Evolutionary conservation across 2,113 vertebrate species (phyloP), one percentile per base, ranked within the genome.

Genomic region (Paralichthys olivaceus): DNA sequence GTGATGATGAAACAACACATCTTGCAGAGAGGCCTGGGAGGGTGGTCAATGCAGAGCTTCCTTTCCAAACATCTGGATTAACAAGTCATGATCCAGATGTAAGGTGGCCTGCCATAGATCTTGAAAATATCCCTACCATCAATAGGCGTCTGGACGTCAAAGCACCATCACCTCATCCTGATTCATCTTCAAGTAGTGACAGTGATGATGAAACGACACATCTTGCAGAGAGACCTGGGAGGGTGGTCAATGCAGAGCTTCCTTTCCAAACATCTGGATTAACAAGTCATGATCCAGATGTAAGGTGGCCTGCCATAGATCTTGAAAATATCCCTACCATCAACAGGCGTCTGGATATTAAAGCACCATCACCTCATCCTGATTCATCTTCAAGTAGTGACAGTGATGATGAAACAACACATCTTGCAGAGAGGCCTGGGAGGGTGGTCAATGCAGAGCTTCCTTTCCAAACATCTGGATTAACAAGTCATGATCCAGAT

Each of bases 331-430:
- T 45, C 13, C 25, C 29, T n/a, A 20, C 9, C 17, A 11, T 75
- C 8, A 81, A 75, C 51, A 81, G 66, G 17, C 61, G 57, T 47
- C 26, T 85, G 1, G 75, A 75, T 26, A 43, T 79, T 19, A 85
- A 63, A 73, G 58, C 47, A 28, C n/a, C 54, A 69, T 57, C 63
- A 51, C 40, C 20, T 0, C 0, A 7, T 17, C 3, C 26, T 12
- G 67, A 62, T 76, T 65, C 49, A 32, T 75, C 73, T 55, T 58
- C 56, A 32, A 61, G 55, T 34, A 81, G 75, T 65, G 79, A 60
- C 37, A 80, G 34, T 56, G 58, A 62, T 4, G 57, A 29, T 28
- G 63, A 80, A 58, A 34, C 37, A 49, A 25, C 26, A 20, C n/a
- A n/a, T n/a, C n/a, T n/a, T n/a, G n/a, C n/a, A n/a, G n/a, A n/a